Conservation (phyloP, 2,113 vertebrate genomes). For the Cyrtonyx montezumae region DNA sequence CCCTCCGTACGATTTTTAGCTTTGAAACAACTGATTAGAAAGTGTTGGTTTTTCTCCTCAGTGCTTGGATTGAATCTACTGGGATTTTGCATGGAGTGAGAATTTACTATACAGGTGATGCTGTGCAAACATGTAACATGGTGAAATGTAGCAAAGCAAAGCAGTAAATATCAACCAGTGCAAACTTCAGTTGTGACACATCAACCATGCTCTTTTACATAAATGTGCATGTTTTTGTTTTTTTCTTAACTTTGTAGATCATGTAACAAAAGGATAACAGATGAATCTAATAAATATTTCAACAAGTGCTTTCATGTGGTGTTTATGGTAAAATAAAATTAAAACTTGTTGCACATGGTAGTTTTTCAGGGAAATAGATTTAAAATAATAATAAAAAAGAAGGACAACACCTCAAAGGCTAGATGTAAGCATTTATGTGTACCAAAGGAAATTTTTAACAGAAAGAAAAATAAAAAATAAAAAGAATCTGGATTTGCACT, state of each 20-base stretch:
- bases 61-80: background rate
- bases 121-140: background rate
- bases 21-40: background rate
- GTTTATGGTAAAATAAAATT: constrained; percentile 35
- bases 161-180: background rate
- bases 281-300: constrained; percentile 21
- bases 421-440: constrained; percentile 21
- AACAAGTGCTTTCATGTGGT: constrained; percentile 4
- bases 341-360: background rate
- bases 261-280: background rate
- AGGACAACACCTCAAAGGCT: background rate
- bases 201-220: background rate
- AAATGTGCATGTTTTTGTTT: background rate
- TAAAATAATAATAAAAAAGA: background rate
- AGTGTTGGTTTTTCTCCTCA: background rate
- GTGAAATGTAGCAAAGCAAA: background rate
- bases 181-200: background rate
- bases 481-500: constrained; percentile 7
- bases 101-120: background rate
- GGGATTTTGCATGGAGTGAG: background rate
- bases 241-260: background rate
- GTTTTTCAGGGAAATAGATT: background rate
- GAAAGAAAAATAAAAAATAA: background rate
- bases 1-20: background rate
- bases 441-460: constrained; percentile 5